Percentiles rank a stretch among this genome's conserved stretches.
These are phyloP conservation scores for Ictalurus furcatus DNA, from an alignment of 2,113 vertebrate genomes.

Conservation along the genomic window DNA sequence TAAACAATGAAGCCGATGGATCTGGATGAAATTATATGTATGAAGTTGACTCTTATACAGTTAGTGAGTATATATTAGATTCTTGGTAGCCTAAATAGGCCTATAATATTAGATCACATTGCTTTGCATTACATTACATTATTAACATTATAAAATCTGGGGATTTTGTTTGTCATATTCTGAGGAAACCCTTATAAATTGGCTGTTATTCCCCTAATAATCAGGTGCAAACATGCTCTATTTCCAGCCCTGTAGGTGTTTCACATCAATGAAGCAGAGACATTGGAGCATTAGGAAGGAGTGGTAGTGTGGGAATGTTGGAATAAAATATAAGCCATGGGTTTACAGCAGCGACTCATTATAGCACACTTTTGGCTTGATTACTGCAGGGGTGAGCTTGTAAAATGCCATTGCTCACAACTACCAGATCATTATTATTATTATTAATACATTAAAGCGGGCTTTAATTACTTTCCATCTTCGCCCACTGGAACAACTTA, in stretches of 20 bases:
- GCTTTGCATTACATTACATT: not conserved
- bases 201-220: not conserved
- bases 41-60: not conserved
- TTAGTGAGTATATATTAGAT: not conserved
- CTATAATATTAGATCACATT: not conserved
- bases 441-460: constrained; percentile 36
- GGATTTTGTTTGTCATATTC: constrained; percentile 20
- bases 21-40: not conserved
- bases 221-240: constrained; percentile 7
- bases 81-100: not conserved
- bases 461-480: constrained; percentile 48
- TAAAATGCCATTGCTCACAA: constrained; percentile 56
- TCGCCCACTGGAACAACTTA: constrained; percentile 40
- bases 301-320: constrained; percentile 48
- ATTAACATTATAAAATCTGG: not conserved
- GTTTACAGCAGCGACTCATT: constrained; percentile 49
- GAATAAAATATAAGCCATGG: constrained; percentile 52
- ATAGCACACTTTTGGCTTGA: constrained; percentile 48
- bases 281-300: constrained; percentile 42
- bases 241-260: constrained; percentile 46
- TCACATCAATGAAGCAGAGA: constrained; percentile 46
- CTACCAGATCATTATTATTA: constrained; percentile 48
- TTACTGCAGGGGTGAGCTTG: constrained; percentile 47
- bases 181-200: constrained; percentile 11
- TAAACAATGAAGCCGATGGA: not conserved